A percentile compares a stretch with the other conserved stretches of the same genome.
phyloP scores from a whole-genome alignment of 1,140 invertebrate species.

The Brevipalpus yothersi region DNA sequence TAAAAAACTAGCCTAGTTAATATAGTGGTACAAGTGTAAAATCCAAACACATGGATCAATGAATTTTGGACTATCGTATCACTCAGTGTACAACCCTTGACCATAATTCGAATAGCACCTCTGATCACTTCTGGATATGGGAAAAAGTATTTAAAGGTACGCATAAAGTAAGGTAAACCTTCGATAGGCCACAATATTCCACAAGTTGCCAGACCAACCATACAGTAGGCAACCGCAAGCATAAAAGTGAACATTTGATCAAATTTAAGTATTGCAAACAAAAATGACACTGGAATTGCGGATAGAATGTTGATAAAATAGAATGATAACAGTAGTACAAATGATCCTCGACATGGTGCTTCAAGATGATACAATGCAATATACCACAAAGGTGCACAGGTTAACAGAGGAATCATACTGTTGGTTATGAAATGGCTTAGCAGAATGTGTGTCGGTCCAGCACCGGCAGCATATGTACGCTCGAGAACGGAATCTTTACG shows the following conservation, averaged over 20 bases:
- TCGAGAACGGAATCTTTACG: neutral
- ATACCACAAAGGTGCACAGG: neutral
- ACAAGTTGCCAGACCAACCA: constrained; percentile 23
- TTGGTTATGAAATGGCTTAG: neutral
- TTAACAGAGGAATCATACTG: neutral
- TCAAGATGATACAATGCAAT: neutral
- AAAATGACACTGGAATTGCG: neutral
- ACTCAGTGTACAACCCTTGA: neutral
- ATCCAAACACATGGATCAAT: neutral
- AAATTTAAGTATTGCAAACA: neutral
- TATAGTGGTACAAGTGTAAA: neutral
- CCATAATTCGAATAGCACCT: neutral
- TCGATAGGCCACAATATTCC: constrained; percentile 73
- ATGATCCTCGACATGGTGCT: neutral
- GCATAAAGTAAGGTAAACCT: constrained; percentile 59
- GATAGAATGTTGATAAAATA: neutral
- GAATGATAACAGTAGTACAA: neutral
- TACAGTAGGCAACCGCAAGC: neutral
- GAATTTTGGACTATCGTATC: neutral
- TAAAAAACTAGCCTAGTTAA: neutral
- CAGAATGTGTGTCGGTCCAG: neutral
- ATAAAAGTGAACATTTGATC: neutral
- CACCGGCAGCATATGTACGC: neutral
- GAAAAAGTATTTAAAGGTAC: constrained; percentile 52
- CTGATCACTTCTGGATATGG: constrained; percentile 23